These are phyloP conservation scores for Ormyrus pomaceus DNA, from an alignment of 2,888 invertebrate genomes.

Conservation along the genomic window DNA sequence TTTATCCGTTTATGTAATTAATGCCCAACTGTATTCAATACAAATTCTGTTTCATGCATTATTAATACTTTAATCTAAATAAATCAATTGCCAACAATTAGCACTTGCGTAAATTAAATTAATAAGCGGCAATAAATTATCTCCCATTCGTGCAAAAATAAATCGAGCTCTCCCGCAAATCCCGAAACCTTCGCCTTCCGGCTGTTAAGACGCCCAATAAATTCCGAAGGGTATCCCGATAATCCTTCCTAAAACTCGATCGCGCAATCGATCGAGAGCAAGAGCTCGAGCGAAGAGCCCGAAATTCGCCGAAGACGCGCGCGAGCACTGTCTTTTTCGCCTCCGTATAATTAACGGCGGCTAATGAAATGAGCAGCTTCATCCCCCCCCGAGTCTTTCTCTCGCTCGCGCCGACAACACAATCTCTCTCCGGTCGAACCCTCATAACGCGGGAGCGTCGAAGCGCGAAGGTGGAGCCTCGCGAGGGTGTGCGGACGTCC, in stretches of 20 bases:
- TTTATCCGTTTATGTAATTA: no score
- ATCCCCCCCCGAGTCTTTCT: neutral
- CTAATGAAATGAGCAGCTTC: constrained; percentile 54
- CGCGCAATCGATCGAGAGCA: constrained; percentile 28
- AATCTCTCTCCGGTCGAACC: constrained; percentile 38
- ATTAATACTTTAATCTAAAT: no score
- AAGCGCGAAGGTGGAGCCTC: constrained; percentile 45
- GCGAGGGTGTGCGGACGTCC: neutral
- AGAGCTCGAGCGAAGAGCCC: neutral
- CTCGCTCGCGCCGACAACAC: constrained; percentile 6
- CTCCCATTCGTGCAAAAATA: no score
- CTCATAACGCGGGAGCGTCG: constrained; percentile 49
- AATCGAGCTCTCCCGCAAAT: no score
- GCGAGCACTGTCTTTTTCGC: constrained; percentile 33
- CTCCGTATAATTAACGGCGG: constrained; percentile 52
- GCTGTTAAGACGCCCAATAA: constrained; percentile 23
- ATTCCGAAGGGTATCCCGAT: neutral
- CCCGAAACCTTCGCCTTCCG: no score
- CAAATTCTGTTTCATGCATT: no score
- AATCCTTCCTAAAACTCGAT: neutral
- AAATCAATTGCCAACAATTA: no score
- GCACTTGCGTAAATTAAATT: no score
- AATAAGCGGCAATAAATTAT: no score
- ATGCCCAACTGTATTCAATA: no score
- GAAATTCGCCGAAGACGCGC: neutral